Percentiles rank a stretch among this genome's conserved stretches.
phyloP scores from a whole-genome alignment of 2,888 invertebrate genomes.

The Eupithecia abbreviata region DNA sequence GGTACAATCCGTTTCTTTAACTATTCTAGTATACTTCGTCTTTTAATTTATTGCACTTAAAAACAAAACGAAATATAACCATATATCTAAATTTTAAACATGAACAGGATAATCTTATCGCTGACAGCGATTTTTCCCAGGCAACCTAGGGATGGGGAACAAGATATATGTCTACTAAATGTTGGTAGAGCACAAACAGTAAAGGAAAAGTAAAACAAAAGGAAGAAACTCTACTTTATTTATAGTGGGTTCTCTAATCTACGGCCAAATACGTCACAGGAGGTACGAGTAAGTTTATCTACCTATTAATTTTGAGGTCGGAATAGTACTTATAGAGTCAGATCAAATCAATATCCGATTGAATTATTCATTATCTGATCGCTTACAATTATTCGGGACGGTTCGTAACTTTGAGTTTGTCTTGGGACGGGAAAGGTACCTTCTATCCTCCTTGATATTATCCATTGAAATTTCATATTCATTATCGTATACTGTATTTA shows the following conservation, averaged over 20 bases:
- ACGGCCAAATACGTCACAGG: background rate
- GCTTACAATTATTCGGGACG: conserved; percentile 16
- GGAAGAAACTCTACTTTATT: background rate
- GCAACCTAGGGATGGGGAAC: too few species aligned
- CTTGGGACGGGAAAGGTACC: background rate
- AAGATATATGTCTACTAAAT: too few species aligned
- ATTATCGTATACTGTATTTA: too few species aligned
- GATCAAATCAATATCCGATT: conserved; percentile 6
- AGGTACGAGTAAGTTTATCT: background rate
- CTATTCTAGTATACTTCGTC: too few species aligned
- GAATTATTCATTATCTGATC: conserved; percentile 26
- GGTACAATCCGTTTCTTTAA: too few species aligned
- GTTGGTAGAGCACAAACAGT: too few species aligned
- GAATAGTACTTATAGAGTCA: background rate
- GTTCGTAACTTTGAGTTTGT: background rate
- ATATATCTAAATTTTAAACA: too few species aligned
- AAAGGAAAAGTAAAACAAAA: too few species aligned
- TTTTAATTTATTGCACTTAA: too few species aligned
- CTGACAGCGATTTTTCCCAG: too few species aligned
- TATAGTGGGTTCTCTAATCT: background rate
- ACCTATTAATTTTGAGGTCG: background rate
- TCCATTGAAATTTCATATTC: background rate
- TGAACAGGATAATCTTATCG: too few species aligned
- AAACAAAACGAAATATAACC: too few species aligned
- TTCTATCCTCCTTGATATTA: background rate